Percentiles rank a stretch among this genome's conserved stretches.
These are phyloP conservation scores for Delichon dasypus DNA, from an alignment of 2,797 vertebrate genomes.

Conservation along the genomic window DNA sequence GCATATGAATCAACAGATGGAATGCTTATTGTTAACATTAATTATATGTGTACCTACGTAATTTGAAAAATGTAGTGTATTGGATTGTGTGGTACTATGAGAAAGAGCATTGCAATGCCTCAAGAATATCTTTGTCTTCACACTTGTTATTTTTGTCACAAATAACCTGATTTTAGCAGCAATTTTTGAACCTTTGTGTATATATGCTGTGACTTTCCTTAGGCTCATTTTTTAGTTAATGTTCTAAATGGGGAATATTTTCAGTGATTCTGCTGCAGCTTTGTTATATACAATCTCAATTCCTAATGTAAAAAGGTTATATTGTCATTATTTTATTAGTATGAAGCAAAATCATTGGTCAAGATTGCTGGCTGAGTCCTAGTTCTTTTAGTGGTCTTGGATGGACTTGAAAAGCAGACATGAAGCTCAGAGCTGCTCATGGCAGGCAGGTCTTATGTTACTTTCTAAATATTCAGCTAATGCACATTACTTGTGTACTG, in stretches of 20 bases:
- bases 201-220: not conserved
- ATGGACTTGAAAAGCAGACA: not conserved
- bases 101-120: not conserved
- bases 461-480: not conserved
- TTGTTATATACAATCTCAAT: accelerated
- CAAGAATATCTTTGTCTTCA: not conserved
- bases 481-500: not conserved
- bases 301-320: not conserved
- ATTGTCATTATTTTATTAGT: not conserved
- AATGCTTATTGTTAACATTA: not conserved
- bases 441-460: not conserved
- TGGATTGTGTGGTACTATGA: not conserved
- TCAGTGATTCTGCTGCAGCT: not conserved
- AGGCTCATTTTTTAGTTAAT: not conserved
- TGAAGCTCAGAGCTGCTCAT: slow-evolving; percentile 1
- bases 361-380: not conserved
- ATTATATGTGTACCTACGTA: not conserved
- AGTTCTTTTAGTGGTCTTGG: not conserved
- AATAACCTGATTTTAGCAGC: not conserved
- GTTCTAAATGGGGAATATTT: not conserved
- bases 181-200: not conserved
- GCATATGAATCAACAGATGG: not conserved
- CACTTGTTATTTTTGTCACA: not conserved
- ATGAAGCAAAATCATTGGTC: not conserved
- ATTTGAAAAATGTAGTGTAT: not conserved